phyloP scores from a whole-genome alignment of 2,113 vertebrate genomes.

The Saguinus midas region DNA sequence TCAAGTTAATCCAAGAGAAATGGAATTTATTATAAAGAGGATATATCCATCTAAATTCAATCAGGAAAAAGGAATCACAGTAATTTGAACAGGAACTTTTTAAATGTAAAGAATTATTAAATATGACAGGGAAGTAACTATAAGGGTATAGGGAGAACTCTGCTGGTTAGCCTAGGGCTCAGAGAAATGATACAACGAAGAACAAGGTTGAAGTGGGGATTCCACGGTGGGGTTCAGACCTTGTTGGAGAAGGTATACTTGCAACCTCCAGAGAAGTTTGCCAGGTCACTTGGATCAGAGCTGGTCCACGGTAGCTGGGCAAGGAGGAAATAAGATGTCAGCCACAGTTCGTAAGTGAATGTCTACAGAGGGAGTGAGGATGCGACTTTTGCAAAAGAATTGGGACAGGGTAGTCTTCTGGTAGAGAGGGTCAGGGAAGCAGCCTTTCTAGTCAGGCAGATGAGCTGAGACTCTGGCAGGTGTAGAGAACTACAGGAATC shows the following conservation, averaged over 20 bases:
- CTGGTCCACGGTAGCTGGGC: fast-evolving
- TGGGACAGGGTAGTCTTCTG: neutral
- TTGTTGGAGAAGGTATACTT: neutral
- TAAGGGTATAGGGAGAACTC: neutral
- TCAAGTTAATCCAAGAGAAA: neutral
- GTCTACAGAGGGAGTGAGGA: fast-evolving
- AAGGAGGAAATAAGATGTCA: neutral
- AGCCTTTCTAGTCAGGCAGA: neutral
- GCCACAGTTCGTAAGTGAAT: neutral
- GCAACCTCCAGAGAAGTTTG: neutral
- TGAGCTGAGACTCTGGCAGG: neutral
- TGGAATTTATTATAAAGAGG: neutral
- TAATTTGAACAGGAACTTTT: neutral
- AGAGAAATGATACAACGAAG: neutral
- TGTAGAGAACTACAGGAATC: neutral
- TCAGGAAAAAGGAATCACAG: neutral
- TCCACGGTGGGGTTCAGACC: neutral
- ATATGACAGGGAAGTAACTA: neutral
- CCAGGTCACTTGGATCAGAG: neutral
- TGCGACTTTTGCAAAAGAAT: neutral
- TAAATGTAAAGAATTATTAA: neutral
- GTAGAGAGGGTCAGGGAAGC: neutral
- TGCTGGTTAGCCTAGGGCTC: neutral
- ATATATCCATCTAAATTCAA: neutral
- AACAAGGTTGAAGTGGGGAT: neutral